Base-by-base conservation (phyloP, 2,888 invertebrate genomes). In the Caenorhabditis sinica region DNA sequence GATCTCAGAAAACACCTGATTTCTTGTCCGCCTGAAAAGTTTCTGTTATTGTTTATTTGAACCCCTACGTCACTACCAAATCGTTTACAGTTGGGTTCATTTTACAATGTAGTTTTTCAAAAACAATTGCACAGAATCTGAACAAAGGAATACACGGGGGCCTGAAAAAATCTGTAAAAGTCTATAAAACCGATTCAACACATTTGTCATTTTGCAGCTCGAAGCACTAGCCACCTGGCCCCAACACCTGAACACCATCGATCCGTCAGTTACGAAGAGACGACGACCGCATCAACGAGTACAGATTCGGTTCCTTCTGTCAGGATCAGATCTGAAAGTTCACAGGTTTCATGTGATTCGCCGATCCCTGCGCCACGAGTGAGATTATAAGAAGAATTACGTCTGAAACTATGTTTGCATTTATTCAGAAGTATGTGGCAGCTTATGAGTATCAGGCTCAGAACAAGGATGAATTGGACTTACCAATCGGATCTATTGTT, bases 401-500 rank as follows among this genome's bases (percentile, higher is more conserved):
- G 23, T 5, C n/a, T 30, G 15, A 49, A 56, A 28, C 3, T 25
- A 23, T 28, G 25, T 8, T 17, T 30, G 15, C 11, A 17, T 23
- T 6, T 56, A 60, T 83, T 25, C 61, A 79, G 80, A 72, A 53
- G 33, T 84, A 83, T 66, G 69, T 84, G 40, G 66, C 61, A n/a
- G 76, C 81, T 15, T 87, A 81, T 63, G 90, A 91, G 56, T 91
- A 91, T 60, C 36, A 65, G 23, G 89, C 90, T 8, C 65, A 76
- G 25, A 71, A 83, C n/a, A 82, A 89, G 1, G 91, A 91, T 69
- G 91, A 91, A 58, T 53, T 91, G 45, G 81, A 83, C 15, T 60
- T 91, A 9, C 83, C 87, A 25, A 71, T 87, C 3, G 91, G 91
- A 17, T 87, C 90, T 0, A 83, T 88, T n/a, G 83, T 90, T 13